A percentile compares a stretch with the other conserved stretches of the same genome.
Conservation (phyloP, 1,140 invertebrate species). For the Atopsyche davidsoni region DNA sequence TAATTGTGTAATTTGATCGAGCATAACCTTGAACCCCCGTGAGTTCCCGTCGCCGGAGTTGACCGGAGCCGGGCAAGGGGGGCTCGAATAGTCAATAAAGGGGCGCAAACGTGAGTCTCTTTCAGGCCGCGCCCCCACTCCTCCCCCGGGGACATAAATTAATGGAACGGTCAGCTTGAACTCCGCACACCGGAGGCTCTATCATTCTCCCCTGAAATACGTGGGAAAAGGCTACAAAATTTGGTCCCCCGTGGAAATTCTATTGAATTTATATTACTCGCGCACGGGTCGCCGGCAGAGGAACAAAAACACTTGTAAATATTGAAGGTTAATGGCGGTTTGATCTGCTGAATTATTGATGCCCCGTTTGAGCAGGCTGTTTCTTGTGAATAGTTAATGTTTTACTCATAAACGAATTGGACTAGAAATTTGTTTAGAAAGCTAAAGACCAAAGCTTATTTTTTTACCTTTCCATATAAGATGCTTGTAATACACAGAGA, state of each 20-base stretch:
- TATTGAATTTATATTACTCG: conserved; percentile 8
- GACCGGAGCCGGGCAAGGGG: no score
- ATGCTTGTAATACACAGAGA: no score
- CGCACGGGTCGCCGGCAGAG: no score
- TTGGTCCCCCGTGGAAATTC: background rate
- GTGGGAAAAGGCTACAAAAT: conserved; percentile 6
- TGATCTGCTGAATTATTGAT: no score
- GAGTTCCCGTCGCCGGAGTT: background rate
- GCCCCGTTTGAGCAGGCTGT: no score
- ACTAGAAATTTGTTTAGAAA: no score
- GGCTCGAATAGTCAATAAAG: conserved; percentile 11
- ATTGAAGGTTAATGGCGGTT: no score
- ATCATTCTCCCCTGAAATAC: conserved; percentile 9
- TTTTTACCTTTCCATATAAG: no score
- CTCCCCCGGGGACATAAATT: conserved; percentile 13
- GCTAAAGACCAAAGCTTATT: no score
- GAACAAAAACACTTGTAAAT: no score
- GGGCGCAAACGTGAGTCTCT: conserved; percentile 5
- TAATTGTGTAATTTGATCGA: conserved; percentile 4
- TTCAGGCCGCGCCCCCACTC: background rate
- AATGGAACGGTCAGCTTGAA: conserved; percentile 10
- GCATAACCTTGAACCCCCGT: background rate
- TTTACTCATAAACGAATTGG: no score
- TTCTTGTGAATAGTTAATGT: no score
- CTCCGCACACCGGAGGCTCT: conserved; percentile 8